Conservation (phyloP, 2,113 vertebrate species). For the Crypturellus undulatus region DNA sequence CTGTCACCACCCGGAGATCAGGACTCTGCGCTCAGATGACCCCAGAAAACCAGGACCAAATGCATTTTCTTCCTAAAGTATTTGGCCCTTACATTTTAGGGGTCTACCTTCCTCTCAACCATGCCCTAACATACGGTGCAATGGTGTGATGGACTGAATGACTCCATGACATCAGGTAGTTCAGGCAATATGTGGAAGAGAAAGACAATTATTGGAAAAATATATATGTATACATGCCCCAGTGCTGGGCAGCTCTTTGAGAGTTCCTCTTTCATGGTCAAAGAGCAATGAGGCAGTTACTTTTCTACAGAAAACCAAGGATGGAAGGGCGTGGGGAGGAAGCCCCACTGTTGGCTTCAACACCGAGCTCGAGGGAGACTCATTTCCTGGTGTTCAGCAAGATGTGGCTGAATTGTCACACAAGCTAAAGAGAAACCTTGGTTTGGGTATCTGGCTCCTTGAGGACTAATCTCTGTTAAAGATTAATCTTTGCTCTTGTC, state of each 20-base stretch:
- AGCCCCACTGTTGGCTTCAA: background rate
- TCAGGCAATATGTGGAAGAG: background rate
- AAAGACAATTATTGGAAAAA: background rate
- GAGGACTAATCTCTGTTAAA: background rate
- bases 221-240: too few relatives aligned
- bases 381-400: background rate
- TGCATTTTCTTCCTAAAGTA: background rate
- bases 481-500: background rate
- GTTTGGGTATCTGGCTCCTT: background rate
- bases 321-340: background rate
- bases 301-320: background rate
- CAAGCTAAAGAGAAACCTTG: background rate
- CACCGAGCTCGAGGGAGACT: accelerated
- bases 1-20: background rate
- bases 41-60: background rate
- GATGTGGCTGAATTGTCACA: accelerated
- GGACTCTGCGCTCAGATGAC: background rate
- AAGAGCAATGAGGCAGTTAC: background rate
- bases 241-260: background rate
- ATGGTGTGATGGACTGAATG: accelerated
- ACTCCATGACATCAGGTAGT: accelerated
- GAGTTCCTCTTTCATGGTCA: background rate
- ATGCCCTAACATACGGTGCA: background rate
- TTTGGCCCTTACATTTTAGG: background rate
- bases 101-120: background rate